A percentile compares a stretch with the other conserved stretches of the same genome.
These are phyloP conservation scores for Chlorodrepanis virens DNA, from an alignment of 2,113 vertebrate genomes.

Conservation along the genomic window DNA sequence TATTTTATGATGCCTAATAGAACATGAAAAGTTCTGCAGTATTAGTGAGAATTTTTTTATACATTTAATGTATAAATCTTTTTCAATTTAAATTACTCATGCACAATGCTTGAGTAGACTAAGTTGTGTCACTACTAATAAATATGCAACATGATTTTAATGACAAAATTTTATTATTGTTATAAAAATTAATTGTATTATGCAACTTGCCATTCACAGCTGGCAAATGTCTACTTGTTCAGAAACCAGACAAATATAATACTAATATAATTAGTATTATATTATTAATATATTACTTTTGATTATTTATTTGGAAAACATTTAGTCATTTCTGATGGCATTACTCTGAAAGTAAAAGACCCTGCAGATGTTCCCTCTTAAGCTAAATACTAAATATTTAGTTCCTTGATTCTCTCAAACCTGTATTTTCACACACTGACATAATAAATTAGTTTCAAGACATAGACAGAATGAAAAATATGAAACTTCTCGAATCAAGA, in stretches of 20 bases:
- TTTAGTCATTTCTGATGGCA: background rate
- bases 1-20: background rate
- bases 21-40: background rate
- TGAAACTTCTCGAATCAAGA: background rate
- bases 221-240: background rate
- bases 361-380: background rate
- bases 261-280: too few relatives aligned
- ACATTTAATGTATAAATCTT: background rate
- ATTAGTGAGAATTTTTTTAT: background rate
- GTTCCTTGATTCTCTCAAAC: background rate
- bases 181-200: background rate
- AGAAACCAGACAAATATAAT: background rate
- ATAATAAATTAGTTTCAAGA: background rate
- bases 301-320: background rate
- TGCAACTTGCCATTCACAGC: background rate
- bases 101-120: background rate
- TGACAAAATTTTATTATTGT: background rate
- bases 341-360: background rate
- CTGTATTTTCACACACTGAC: background rate
- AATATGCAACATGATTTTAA: background rate
- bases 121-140: background rate
- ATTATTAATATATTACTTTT: background rate
- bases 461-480: background rate
- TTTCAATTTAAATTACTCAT: background rate
- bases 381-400: background rate